A percentile compares a stretch with the other conserved stretches of the same genome.
Evolutionary conservation across 1,140 invertebrate species (phyloP).

Genomic region (Ptiloglossa arizonensis): DNA sequence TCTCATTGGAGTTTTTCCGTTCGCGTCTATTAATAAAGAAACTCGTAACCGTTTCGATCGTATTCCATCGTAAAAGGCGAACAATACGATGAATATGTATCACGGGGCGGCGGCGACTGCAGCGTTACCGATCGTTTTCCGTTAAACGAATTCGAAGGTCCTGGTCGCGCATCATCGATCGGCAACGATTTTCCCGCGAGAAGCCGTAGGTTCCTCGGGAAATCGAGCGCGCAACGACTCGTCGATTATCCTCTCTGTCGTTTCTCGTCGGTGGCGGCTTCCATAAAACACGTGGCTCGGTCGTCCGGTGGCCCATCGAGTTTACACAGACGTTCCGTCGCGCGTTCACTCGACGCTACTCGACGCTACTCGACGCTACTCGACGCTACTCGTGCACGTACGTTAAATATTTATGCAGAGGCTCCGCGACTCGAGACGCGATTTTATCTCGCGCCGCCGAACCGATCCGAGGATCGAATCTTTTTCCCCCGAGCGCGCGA

Average conservation of each 20-base stretch:
- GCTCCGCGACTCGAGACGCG: neutral
- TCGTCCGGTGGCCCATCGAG: constrained; percentile 49
- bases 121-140: too few relatives aligned
- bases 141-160: too few relatives aligned
- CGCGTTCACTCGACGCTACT: constrained; percentile 57
- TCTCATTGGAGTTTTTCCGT: neutral
- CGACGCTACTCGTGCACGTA: constrained; percentile 44
- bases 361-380: constrained; percentile 49
- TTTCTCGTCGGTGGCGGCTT: constrained; percentile 9
- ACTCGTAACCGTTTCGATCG: neutral
- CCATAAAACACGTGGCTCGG: constrained; percentile 58
- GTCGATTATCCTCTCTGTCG: constrained; percentile 2
- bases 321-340: constrained; percentile 63
- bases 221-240: neutral
- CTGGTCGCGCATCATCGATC: too few relatives aligned
- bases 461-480: constrained; percentile 11
- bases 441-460: constrained; percentile 27
- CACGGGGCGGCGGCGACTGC: too few relatives aligned
- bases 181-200: too few relatives aligned
- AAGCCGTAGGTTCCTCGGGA: too few relatives aligned
- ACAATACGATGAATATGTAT: neutral
- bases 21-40: neutral
- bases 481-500: neutral
- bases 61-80: neutral
- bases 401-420: constrained; percentile 52